phyloP scores from a whole-genome alignment of 2,797 vertebrate genomes.

The Phoxinus dragarum region DNA sequence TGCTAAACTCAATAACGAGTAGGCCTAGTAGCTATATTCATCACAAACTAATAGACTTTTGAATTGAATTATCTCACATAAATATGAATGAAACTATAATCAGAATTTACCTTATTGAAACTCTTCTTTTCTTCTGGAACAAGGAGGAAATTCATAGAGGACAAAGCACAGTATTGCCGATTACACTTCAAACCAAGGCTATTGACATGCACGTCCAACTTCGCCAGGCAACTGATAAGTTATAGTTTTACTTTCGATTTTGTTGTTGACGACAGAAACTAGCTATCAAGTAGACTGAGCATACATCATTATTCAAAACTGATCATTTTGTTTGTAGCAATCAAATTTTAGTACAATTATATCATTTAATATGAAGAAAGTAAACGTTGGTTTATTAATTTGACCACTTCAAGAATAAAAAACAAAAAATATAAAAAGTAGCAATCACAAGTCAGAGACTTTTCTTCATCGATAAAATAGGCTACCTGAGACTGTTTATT shows the following conservation, averaged over 20 bases:
- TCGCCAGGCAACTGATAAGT: not conserved
- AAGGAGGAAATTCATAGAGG: not conserved
- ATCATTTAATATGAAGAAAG: not conserved
- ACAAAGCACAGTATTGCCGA: not conserved
- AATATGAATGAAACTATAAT: not conserved
- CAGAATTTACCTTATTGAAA: not conserved
- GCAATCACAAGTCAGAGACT: too few species aligned
- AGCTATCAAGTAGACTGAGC: not conserved
- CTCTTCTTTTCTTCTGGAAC: not conserved
- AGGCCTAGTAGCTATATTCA: not conserved
- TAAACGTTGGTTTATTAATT: not conserved
- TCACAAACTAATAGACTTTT: too few species aligned
- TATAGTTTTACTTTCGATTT: slow-evolving; percentile 29
- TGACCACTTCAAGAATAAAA: not conserved
- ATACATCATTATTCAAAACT: not conserved
- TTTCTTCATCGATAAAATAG: not conserved
- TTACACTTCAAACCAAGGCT: not conserved
- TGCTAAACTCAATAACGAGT: not conserved
- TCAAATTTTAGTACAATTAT: not conserved
- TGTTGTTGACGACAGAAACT: not conserved
- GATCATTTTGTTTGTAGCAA: not conserved
- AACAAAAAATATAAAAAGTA: not conserved
- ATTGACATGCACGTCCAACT: not conserved
- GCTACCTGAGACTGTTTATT: not conserved
- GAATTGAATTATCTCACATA: not conserved